Evolutionary conservation across 2,797 vertebrate genomes (phyloP).

Genomic region (Mormyrops boulengeri): DNA sequence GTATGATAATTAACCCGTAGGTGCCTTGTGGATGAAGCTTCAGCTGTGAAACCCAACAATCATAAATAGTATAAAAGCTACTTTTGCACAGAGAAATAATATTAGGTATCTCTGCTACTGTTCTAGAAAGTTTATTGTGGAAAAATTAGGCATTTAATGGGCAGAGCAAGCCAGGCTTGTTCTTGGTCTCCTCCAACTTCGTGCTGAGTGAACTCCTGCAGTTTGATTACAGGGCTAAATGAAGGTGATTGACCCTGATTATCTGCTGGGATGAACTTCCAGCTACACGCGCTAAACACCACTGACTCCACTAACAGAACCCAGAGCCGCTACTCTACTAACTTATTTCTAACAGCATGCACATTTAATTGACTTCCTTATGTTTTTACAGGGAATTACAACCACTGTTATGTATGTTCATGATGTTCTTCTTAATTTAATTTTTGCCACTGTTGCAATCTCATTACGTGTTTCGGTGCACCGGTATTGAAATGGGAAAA

Average conservation of each 20-base stretch:
- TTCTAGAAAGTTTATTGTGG: neutral
- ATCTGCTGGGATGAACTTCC: neutral
- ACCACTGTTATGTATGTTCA: neutral
- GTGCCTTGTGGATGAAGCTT: neutral
- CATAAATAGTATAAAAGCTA: neutral
- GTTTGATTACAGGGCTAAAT: neutral
- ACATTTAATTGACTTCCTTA: neutral
- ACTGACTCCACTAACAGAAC: neutral
- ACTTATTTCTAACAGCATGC: neutral
- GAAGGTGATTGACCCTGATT: neutral
- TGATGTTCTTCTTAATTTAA: neutral
- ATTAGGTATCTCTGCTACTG: neutral
- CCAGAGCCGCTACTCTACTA: neutral
- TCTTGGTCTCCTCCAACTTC: neutral
- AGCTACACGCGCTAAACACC: neutral
- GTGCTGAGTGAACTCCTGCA: neutral
- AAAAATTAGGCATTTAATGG: neutral
- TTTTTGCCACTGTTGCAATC: neutral
- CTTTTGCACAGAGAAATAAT: neutral
- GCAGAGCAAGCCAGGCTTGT: neutral
- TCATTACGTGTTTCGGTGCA: neutral
- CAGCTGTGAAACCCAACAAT: neutral
- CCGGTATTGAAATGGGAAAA: neutral
- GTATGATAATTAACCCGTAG: neutral
- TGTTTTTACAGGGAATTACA: neutral